A percentile compares a stretch with the other conserved stretches of the same genome.
phyloP scores from a whole-genome alignment of 2,797 vertebrate genomes.

The Odontamblyopus rebecca region DNA sequence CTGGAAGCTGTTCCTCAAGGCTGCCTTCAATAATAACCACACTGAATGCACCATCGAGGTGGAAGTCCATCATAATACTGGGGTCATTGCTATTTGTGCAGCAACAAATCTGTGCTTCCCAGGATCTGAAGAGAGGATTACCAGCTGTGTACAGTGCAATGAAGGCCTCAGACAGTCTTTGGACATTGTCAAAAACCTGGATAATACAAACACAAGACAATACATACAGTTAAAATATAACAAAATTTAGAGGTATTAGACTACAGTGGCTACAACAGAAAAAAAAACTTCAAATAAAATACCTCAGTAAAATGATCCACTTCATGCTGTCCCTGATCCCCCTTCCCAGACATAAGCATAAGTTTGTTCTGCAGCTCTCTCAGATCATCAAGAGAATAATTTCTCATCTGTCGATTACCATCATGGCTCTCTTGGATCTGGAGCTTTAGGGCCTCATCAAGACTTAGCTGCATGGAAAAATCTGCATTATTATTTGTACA shows the following conservation, averaged over 20 bases:
- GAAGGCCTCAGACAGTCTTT: conserved; percentile 86
- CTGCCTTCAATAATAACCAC: conserved; percentile 74
- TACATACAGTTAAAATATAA: neutral
- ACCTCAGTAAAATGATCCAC: conserved; percentile 94
- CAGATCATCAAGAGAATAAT: conserved; percentile 87
- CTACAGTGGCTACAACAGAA: too few relatives aligned
- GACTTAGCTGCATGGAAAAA: conserved; percentile 76
- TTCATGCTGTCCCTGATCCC: conserved; percentile 84
- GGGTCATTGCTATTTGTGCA: conserved; percentile 38
- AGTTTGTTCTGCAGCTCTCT: conserved; percentile 93
- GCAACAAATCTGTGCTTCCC: conserved; percentile 82
- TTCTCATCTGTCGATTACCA: conserved; percentile 48
- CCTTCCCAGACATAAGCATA: conserved; percentile 97
- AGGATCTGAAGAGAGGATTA: conserved; percentile 88
- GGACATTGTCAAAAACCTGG: conserved; percentile 88
- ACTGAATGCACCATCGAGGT: conserved; percentile 50
- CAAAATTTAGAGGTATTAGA: too few relatives aligned
- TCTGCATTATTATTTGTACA: conserved; percentile 1
- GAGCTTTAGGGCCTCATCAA: conserved; percentile 81
- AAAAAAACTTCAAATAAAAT: conserved; percentile 3
- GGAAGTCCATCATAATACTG: conserved; percentile 82
- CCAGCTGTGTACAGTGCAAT: conserved; percentile 88
- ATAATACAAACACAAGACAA: conserved; percentile 32
- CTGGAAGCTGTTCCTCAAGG: conserved; percentile 76
- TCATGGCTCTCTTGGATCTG: conserved; percentile 77